Base-by-base conservation (phyloP, 2,113 vertebrate genomes). In the Dicentrarchus labrax region DNA sequence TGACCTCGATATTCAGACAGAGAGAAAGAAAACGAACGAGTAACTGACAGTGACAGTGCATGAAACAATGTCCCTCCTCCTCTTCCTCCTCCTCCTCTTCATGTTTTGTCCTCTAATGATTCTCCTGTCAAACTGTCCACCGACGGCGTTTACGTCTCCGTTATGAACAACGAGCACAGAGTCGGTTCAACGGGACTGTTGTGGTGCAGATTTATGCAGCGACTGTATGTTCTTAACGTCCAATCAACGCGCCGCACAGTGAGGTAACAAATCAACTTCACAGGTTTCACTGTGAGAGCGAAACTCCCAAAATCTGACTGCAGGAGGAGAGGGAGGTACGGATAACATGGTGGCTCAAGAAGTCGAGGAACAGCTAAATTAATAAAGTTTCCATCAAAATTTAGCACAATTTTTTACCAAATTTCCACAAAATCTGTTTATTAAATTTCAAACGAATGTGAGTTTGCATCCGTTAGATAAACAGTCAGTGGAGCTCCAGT, bases 1-100 rank as follows among this genome's bases (percentile, higher is more conserved):
- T 79, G 89, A 87, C 84, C 91, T 84, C 59, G 12, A 74, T 86
- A 62, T 61, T 0, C 61, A 4, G 50, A 21, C 59, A 67, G 50
- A 4, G 11, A 30, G 56, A 11, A 41, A 51, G 24, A n/a, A 72
- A 47, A 24, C 47, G 56, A 73, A 72, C 22, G 71, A 76, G 68
- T 67, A 67, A 82, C 68, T 38, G 38, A 50, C 80, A 69, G 78
- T 59, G 75, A 83, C 76, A 4, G 57, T 4, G 70, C 71, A 30
- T 65, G 69, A 69, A 62, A 38, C 48, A 11, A 30, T 30, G 3
- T 38, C 66, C 41, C 59, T 17, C 30, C 15, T 36, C 54, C n/a
- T 56, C 56, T 15, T 30, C 30, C 30, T 30, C 30, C 30, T 30
- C 24, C 56, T 75, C 71, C 65, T 62, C 62, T 13, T 67, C 50